Evolutionary conservation across 64 coral and sea anemone genomes (phyloP).

Genomic region (Cladopsammia gracilis): DNA sequence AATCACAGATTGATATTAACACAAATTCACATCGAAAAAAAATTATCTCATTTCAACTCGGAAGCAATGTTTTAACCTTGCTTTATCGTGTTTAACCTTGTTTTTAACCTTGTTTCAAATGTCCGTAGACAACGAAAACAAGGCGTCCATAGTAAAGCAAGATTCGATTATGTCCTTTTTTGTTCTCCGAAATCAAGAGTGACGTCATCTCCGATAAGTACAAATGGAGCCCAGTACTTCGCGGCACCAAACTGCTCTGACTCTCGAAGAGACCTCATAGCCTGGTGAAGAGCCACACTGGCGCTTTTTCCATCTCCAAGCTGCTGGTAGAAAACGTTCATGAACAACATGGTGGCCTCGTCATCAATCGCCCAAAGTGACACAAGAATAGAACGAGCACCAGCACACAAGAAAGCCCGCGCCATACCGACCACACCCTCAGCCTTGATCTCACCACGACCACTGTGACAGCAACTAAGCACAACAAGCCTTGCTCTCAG

Average conservation of each 20-base stretch:
- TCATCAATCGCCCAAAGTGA: conserved; percentile 39
- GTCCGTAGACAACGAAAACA: no score
- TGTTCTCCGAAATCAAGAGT: not conserved
- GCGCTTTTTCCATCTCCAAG: not conserved
- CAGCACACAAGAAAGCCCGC: conserved; percentile 5
- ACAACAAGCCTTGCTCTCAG: conserved; percentile 38
- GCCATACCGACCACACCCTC: not conserved
- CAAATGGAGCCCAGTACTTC: conserved; percentile 38
- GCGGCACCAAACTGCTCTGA: not conserved
- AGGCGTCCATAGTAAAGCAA: no score
- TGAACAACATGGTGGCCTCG: not conserved
- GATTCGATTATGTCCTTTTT: no score
- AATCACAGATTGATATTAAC: no score
- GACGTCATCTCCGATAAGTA: conserved; percentile 24
- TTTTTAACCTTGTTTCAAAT: no score
- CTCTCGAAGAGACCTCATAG: not conserved
- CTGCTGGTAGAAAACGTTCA: not conserved
- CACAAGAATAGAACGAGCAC: conserved; percentile 26
- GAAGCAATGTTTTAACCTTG: no score
- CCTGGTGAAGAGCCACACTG: not conserved
- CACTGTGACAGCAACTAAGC: conserved; percentile 43
- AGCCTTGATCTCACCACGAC: conserved; percentile 23
- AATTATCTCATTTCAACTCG: no score
- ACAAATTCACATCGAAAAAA: no score
- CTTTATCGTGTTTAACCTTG: no score